These are phyloP conservation scores for Scaptomyza tumidula DNA, from an alignment of 2,888 invertebrate species.

Conservation along the genomic window DNA sequence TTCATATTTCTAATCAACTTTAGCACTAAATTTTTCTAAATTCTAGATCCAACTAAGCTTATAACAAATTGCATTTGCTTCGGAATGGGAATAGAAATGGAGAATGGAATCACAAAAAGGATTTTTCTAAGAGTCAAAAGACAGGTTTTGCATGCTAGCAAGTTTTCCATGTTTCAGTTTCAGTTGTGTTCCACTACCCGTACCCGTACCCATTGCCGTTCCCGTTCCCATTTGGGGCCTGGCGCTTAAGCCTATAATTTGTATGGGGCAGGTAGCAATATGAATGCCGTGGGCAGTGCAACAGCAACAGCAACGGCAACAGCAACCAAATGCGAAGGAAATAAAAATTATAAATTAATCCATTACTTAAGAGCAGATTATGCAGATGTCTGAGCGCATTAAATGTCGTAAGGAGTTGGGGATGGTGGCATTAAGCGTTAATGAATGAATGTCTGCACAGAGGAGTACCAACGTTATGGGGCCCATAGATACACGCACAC, in stretches of 20 bases:
- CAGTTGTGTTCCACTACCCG: too few relatives aligned
- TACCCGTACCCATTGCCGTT: too few relatives aligned
- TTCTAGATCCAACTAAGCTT: constrained; percentile 49
- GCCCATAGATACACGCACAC: constrained; percentile 3
- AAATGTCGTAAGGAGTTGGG: constrained; percentile 49
- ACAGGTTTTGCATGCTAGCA: too few relatives aligned
- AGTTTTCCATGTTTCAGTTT: too few relatives aligned
- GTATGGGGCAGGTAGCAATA: constrained; percentile 46
- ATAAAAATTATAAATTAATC: constrained; percentile 75
- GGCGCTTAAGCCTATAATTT: constrained; percentile 61
- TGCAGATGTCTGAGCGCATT: constrained; percentile 71
- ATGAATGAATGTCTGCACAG: constrained; percentile 63
- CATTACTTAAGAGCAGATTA: constrained; percentile 77
- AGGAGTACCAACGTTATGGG: not conserved
- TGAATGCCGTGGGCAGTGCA: constrained; percentile 14
- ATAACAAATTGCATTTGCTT: constrained; percentile 62
- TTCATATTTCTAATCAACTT: not conserved
- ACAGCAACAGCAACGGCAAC: not conserved
- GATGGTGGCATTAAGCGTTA: constrained; percentile 47
- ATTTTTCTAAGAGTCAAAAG: not conserved
- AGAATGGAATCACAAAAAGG: not conserved
- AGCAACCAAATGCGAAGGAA: constrained; percentile 28
- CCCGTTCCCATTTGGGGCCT: not conserved
- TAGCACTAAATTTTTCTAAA: not conserved
- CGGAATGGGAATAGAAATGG: not conserved